Conservation (phyloP, 2,888 invertebrate genomes). For the Diaphora mendica region DNA sequence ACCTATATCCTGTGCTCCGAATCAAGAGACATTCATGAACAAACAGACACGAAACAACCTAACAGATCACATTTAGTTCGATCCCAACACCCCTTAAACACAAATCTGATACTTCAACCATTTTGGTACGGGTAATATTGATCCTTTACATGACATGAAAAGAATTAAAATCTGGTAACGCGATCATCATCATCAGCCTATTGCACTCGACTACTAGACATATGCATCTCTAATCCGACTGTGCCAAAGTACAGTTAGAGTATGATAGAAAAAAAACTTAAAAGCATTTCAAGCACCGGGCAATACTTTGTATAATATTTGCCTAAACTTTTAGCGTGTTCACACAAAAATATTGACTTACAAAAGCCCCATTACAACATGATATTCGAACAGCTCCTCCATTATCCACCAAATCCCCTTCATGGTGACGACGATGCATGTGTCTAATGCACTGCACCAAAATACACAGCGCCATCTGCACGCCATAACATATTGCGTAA, state of each 20-base stretch:
- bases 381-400: conserved; percentile 14
- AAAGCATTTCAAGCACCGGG: background rate
- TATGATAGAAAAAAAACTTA: background rate
- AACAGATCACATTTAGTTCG: no score
- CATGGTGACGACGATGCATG: conserved; percentile 23
- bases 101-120: no score
- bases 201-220: no score
- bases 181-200: no score
- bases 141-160: no score
- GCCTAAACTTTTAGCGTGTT: background rate
- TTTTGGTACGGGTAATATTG: no score
- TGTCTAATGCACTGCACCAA: conserved; percentile 54
- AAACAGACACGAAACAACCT: no score
- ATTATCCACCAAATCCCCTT: conserved; percentile 2
- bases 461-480: conserved; percentile 66
- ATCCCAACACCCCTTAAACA: no score
- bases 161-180: background rate
- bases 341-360: background rate
- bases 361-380: background rate
- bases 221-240: no score
- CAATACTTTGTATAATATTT: background rate
- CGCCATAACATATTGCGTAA: conserved; percentile 60
- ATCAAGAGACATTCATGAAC: no score
- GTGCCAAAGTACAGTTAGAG: background rate
- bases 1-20: no score